Conservation (phyloP, 2,797 vertebrate species). For the Girardinus metallicus region DNA sequence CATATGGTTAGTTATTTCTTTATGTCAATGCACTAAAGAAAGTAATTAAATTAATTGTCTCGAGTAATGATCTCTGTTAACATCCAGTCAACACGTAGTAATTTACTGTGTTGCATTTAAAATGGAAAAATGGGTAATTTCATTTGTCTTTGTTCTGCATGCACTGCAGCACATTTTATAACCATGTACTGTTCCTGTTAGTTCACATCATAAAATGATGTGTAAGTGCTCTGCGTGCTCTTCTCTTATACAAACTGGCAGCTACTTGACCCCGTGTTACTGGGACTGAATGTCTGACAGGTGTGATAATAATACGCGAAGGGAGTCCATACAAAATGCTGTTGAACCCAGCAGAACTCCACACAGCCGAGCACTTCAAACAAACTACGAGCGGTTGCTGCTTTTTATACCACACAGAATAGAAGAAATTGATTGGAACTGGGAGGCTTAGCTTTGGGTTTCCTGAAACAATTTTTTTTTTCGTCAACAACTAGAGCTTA, state of each 20-base stretch:
- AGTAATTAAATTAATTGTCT: neutral
- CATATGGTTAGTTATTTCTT: neutral
- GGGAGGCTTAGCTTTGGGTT: conserved; percentile 75
- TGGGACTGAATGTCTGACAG: conserved; percentile 63
- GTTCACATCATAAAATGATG: conserved; percentile 22
- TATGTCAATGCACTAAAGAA: neutral
- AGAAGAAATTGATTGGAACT: conserved; percentile 81
- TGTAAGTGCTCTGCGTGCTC: conserved; percentile 32
- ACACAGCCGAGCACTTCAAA: conserved; percentile 73
- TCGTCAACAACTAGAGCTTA: conserved; percentile 77
- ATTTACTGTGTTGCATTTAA: neutral
- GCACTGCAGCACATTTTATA: conserved; percentile 6
- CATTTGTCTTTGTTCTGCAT: neutral
- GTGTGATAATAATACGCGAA: conserved; percentile 61
- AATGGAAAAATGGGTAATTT: neutral
- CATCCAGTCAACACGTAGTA: neutral
- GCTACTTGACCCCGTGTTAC: conserved; percentile 52
- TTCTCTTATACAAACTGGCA: conserved; percentile 31
- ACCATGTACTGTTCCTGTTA: conserved; percentile 19
- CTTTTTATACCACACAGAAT: conserved; percentile 76
- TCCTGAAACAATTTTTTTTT: conserved; percentile 73
- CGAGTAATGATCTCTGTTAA: neutral
- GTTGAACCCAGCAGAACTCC: conserved; percentile 53
- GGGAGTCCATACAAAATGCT: conserved; percentile 53
- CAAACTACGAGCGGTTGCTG: conserved; percentile 73